These are phyloP conservation scores for Ornithoptera alexandrae DNA, from an alignment of 2,888 invertebrate genomes.

Conservation along the genomic window DNA sequence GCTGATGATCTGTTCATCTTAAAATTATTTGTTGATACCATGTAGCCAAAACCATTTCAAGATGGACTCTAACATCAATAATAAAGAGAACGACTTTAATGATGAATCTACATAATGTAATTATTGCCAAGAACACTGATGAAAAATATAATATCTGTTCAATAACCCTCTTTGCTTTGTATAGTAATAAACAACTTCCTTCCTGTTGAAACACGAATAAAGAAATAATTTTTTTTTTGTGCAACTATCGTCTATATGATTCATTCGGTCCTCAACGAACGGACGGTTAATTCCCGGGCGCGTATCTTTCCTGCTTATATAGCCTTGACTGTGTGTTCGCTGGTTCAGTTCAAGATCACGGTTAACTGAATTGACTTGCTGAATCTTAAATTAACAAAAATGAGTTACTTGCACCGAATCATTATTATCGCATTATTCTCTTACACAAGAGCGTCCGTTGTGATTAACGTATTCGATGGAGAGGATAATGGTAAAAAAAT, in stretches of 20 bases:
- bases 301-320: conserved; percentile 6
- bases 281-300: conserved; percentile 6
- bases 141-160: background rate
- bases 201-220: background rate
- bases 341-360: conserved; percentile 4
- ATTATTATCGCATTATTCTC: conserved; percentile 14
- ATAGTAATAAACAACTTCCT: background rate
- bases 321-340: background rate
- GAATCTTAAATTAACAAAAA: conserved; percentile 8
- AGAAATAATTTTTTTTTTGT: background rate
- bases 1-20: too few species aligned
- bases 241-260: background rate
- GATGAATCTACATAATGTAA: too few species aligned
- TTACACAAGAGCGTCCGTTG: conserved; percentile 29
- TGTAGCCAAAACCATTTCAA: too few species aligned
- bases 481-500: conserved; percentile 31
- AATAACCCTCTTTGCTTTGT: background rate
- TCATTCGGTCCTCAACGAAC: background rate
- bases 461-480: conserved; percentile 25
- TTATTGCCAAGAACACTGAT: too few species aligned
- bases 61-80: too few species aligned
- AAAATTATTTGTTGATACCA: too few species aligned
- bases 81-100: too few species aligned
- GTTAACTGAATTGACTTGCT: background rate
- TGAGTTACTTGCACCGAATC: conserved; percentile 2